These are phyloP conservation scores for Oscheius sp. DNA, from an alignment of 2,888 invertebrate genomes.

Conservation along the genomic window DNA sequence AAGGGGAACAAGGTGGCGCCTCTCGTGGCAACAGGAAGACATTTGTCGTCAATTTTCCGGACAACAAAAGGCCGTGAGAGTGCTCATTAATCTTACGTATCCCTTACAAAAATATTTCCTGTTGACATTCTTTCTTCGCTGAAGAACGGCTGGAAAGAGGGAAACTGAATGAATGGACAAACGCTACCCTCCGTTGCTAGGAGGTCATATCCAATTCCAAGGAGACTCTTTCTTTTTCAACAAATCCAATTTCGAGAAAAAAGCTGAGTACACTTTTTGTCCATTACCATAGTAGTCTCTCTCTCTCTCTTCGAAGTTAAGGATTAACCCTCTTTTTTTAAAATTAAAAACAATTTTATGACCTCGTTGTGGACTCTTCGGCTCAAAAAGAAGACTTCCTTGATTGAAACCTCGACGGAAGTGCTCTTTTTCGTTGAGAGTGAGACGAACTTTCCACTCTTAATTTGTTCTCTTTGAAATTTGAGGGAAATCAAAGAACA, in stretches of 20 bases:
- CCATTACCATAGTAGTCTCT: neutral
- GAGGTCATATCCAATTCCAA: neutral
- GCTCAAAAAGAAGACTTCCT: too few species aligned
- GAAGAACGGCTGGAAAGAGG: neutral
- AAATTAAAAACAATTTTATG: too few species aligned
- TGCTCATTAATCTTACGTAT: neutral
- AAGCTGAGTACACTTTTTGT: neutral
- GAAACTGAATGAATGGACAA: neutral
- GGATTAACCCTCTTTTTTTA: too few species aligned
- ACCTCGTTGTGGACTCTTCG: too few species aligned
- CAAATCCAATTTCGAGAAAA: neutral
- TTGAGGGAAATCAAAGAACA: neutral
- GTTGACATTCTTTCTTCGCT: neutral
- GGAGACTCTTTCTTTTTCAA: neutral
- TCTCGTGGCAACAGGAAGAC: neutral
- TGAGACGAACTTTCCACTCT: neutral
- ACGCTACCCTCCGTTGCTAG: conserved; percentile 3
- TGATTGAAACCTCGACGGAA: neutral
- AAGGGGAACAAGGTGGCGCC: neutral
- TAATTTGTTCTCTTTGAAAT: neutral
- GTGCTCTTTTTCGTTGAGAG: neutral
- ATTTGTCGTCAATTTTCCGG: conserved; percentile 6
- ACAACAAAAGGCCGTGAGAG: neutral
- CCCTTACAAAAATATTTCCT: conserved; percentile 10
- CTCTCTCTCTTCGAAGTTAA: too few species aligned